Base-by-base conservation (phyloP, 2,888 invertebrate species). In the Troides aeacus region DNA sequence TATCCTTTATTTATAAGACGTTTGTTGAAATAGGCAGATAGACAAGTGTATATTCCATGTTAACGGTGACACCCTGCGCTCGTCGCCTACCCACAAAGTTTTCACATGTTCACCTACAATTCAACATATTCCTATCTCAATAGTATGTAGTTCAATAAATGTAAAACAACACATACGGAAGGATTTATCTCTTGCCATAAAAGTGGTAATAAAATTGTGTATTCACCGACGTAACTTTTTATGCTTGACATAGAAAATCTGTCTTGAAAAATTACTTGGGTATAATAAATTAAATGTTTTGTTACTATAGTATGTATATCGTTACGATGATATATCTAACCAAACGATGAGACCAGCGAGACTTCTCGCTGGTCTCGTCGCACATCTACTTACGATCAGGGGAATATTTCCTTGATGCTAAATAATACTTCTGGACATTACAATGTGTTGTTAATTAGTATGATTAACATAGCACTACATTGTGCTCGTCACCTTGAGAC, bases 31-130 rank as follows among this genome's bases (percentile, higher is more conserved):
- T 15, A 17, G 50, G 17, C 6, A 57, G 21, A 4, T 21, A 21
- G 21, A 4, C 57, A 21, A 30, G 66, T 66, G 60, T 66, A 46
- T 21, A 17, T 18, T 39, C 17, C 23, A 23, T 57, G 24, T 67
- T 67, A 68, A 59, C 59, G 50, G 63, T 68, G 59, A 64, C 63
- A 68, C 50, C 8, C 62, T 53, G 59, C 23, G 68, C 59, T 59
- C 63, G 59, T 67, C 67, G 39, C 62, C 39, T 57, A 23, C 67
- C 42, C 53, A 42, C 56, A 42, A 67, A 62, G 39, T 67, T 67
- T 67, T 42, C 50, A 50, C 50, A 50, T 50, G 18, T 2, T 50
- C 50, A 15, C 50, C 59, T 56, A 36, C 36, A 56, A 17, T 53
- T 53, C 21, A 42, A 36, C 53, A 53, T 56, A 23, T 60, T 57